These are phyloP conservation scores for Cecidostiba fungosa DNA, from an alignment of 2,888 invertebrate species.

Conservation along the genomic window DNA sequence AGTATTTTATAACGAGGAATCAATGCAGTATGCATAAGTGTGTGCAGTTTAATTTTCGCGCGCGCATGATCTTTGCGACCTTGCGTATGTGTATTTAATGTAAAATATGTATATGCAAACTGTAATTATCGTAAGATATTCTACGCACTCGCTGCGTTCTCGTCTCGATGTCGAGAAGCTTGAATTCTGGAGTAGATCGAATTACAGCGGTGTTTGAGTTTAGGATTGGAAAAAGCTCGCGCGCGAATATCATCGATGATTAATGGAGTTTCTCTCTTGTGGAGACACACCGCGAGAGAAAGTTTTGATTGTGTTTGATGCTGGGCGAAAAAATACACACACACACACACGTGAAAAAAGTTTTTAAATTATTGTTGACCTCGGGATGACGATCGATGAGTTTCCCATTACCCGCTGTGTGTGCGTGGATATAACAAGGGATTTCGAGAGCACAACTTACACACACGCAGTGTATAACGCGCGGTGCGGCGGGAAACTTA, in stretches of 20 bases:
- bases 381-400: slow-evolving; percentile 27
- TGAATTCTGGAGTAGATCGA: no score
- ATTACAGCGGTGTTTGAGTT: not conserved
- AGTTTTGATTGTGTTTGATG: slow-evolving; percentile 21
- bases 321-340: not conserved
- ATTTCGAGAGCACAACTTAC: not conserved
- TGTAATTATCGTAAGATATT: no score
- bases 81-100: no score
- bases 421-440: not conserved
- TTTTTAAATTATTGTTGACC: slow-evolving; percentile 30
- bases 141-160: no score
- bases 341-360: not conserved
- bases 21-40: slow-evolving; percentile 28
- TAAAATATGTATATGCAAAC: no score
- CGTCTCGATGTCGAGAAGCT: no score
- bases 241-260: not conserved
- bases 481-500: not conserved
- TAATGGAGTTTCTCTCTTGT: slow-evolving; percentile 16
- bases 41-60: not conserved
- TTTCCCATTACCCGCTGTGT: slow-evolving; percentile 1
- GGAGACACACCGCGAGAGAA: not conserved
- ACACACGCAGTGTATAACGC: not conserved
- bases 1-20: slow-evolving; percentile 38
- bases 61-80: not conserved
- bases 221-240: not conserved